Base-by-base conservation (phyloP, 2,113 vertebrate species). In the Urocynchramus pylzowi region DNA sequence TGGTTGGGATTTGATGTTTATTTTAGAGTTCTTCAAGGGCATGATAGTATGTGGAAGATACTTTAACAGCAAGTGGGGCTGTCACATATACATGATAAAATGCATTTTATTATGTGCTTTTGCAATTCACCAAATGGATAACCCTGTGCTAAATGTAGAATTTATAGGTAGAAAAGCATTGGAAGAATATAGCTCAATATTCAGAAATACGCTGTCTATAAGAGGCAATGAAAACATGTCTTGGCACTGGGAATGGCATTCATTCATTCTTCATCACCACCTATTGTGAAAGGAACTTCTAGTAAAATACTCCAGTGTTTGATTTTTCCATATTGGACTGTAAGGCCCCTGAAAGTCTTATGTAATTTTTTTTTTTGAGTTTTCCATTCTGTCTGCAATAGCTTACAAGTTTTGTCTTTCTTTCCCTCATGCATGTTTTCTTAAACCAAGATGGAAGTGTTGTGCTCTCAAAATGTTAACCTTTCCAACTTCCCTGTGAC, bases 21-120 rank as follows among this genome's bases (percentile, higher is more conserved):
- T 94, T 96, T 96, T 94, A 95, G 70, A 87, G 84, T 90, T 85
- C 50, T 69, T 94, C 78, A 80, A 76, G 39, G 89, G 45, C 84
- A 44, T 8, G 33, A 70, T 54, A 77, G 84, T 91, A 57, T 94
- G 91, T 85, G 89, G 71, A 91, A 94, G 87, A 93, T 91, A 79
- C 90, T 94, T 93, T 47, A 95, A 80, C 47, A 80, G 95, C 91
- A 59, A 93, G 93, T 54, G 78, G 83, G 42, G 50, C 78, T 97
- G 96, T 93, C 95, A 96, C 84, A 96, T 96, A 91, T 74, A 83
- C 59, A 77, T 96, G 93, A 96, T 83, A 77, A 90, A 96, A 91
- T 83, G 75, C 90, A 64, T 94, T 96, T 96, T 93, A 94, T 94
- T 45, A 77, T 52, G 39, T 86, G 75, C 78, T 94, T 88, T 86